Base-by-base conservation (phyloP, 30 jellyfish, hydroid and myxozoan genomes). In the Pelagia noctiluca region DNA sequence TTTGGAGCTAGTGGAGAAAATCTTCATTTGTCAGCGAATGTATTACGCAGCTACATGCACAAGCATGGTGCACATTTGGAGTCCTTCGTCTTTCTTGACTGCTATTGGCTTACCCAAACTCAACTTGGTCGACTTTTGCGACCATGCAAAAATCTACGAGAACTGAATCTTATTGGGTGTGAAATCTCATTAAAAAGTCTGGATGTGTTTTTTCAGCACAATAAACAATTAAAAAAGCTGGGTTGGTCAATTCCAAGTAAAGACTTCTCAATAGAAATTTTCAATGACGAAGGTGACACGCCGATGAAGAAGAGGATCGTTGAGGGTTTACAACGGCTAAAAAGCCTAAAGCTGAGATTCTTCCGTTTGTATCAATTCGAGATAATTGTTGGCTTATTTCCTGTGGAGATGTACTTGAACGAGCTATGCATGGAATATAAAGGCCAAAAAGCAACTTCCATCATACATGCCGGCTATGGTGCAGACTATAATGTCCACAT, bases 31-130 rank as follows among this genome's bases (percentile, higher is more conserved):
- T 94, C 99, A 65, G 23, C 74, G 31, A 75, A 63, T 4, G 65
- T 75, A 12, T 38, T 88, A 35, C 97, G 79, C 26, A 46, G 60
- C 3, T 82, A 75, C 25, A 28, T 72, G 7, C 71, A 63, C 52
- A 71, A 78, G 54, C 89, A 87, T 50, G 79, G 83, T 28, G 48
- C 42, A 2, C 65, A 68, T 46, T 25, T 94, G 47, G 61, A 80
- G 46, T 52, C 96, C 0, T 38, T 94, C 29, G 35, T 63, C 24
- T 74, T 94, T 21, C 25, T 73, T 28, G 96, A 94, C 63, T 94
- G 97, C 75, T 94, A 88, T 82, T 94, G 99, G 99, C 76, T 94
- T 13, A 70, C 97, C 24, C 84, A 97, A 12, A 18, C 33, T 1
- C 83, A 62, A 46, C 50, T 94, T 76, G 79, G 46, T 23, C 36